Base-by-base conservation (phyloP, 2,113 vertebrate species). In the Tichodroma muraria region DNA sequence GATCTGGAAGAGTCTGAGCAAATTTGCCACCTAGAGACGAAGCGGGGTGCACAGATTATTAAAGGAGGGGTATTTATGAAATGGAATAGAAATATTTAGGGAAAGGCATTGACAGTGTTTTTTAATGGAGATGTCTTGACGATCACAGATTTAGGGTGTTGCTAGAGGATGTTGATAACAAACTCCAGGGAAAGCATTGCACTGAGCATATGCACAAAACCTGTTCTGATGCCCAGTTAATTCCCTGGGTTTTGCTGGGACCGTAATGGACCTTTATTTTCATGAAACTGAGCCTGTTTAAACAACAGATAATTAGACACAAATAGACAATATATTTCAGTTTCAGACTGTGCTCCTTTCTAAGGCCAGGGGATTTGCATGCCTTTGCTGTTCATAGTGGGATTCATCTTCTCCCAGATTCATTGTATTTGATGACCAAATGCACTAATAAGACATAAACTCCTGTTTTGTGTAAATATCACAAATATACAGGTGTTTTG, bases 1-100 rank as follows among this genome's bases (percentile, higher is more conserved):
- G 90, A 99, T 99, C 97, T 99, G 99, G 97, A 99, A 99, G 80
- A 99, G 98, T 73, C 99, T 95, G 65, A 99, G 98, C 92, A 99
- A 97, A 98, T 99, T 99, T 81, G 99, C 99, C 93, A 99, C 99
- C 99, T 99, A 91, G 44, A 79, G 80, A 75, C 23, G 72, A 77
- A 45, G 31, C 1, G 3, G 23, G 66, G 8, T n/a, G 75, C 6
- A 54, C 0, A 19, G 21, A 5, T 59, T 78, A 82, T 86, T 85
- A 88, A 79, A 57, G 49, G 49, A 12, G 19, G 33, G 9, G 4
- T 8, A 27, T 88, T 80, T 44, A 42, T 47, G 68, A 78, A 71
- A 49, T 2, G 5, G 24, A 66, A 33, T 9, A 71, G 47, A 50
- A 71, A 65, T 33, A 38, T 76, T n/a, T 21, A 54, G 27, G 27